Conservation (phyloP, 1,140 invertebrate species). For the Dreissena rostriformis region DNA sequence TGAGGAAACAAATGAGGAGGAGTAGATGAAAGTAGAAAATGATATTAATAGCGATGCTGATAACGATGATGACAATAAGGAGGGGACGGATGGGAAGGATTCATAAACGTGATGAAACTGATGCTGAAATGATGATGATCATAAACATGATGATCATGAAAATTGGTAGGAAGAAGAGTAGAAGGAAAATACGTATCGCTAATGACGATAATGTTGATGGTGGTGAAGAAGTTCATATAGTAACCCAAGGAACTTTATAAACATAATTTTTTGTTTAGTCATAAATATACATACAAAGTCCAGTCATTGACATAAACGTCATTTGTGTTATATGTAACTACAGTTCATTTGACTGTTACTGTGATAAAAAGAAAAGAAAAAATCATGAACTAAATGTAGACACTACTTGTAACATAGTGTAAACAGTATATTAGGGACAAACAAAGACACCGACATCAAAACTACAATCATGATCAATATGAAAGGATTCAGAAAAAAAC, state of each 20-base stretch:
- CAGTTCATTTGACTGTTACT: no score
- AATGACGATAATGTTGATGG: no score
- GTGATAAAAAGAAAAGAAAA: no score
- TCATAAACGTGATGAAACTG: neutral
- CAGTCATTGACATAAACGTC: slow-evolving; percentile 24
- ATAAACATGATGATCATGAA: neutral
- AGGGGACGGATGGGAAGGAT: no score
- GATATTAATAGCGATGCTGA: neutral
- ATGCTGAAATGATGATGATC: neutral
- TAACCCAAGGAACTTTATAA: neutral
- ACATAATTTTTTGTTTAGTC: neutral
- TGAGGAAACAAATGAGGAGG: neutral
- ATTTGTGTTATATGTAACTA: no score
- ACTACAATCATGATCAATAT: no score
- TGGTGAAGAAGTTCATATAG: no score
- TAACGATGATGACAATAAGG: neutral
- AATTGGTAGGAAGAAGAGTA: neutral
- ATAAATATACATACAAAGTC: neutral
- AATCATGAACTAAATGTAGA: no score
- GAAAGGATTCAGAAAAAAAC: no score
- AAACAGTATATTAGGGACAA: no score
- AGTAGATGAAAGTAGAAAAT: neutral
- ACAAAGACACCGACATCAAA: no score
- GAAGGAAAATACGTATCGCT: neutral
- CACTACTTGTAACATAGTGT: no score